A percentile compares a stretch with the other conserved stretches of the same genome.
Evolutionary conservation across 2,113 vertebrate genomes (phyloP).

Genomic region (Nesogale talazaci): DNA sequence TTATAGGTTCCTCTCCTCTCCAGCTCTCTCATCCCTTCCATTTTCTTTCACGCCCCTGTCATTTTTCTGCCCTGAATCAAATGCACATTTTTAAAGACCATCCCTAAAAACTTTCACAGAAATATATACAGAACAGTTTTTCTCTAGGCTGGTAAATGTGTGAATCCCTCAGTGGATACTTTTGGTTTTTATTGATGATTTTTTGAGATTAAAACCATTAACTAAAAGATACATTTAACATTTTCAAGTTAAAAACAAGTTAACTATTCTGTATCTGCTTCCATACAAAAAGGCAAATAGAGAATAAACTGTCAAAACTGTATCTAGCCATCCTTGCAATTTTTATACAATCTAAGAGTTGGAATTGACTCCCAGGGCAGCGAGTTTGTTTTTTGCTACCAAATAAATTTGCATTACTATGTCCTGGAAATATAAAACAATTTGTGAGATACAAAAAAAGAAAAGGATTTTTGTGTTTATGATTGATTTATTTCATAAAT

Average conservation of each 20-base stretch:
- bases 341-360: neutral
- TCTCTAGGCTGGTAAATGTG: too few relatives aligned
- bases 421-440: neutral
- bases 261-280: neutral
- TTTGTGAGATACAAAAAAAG: neutral
- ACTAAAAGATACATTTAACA: conserved; percentile 4
- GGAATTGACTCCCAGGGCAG: too few relatives aligned
- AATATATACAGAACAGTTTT: too few relatives aligned
- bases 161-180: too few relatives aligned
- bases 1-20: too few relatives aligned
- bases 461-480: conserved; percentile 9
- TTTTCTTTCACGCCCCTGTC: neutral
- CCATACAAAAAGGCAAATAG: neutral
- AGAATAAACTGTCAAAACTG: neutral
- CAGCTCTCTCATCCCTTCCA: too few relatives aligned
- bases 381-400: neutral
- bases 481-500: conserved; percentile 35
- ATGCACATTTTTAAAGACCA: neutral
- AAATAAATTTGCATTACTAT: conserved; percentile 17
- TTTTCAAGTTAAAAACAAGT: conserved; percentile 42
- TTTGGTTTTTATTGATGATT: neutral
- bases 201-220: neutral
- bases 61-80: too few relatives aligned
- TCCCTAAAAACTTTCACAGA: too few relatives aligned
- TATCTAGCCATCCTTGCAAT: neutral